A percentile compares a stretch with the other conserved stretches of the same genome.
Conservation (phyloP, 1,140 invertebrate species). For the Tetramorium parvispinum region DNA sequence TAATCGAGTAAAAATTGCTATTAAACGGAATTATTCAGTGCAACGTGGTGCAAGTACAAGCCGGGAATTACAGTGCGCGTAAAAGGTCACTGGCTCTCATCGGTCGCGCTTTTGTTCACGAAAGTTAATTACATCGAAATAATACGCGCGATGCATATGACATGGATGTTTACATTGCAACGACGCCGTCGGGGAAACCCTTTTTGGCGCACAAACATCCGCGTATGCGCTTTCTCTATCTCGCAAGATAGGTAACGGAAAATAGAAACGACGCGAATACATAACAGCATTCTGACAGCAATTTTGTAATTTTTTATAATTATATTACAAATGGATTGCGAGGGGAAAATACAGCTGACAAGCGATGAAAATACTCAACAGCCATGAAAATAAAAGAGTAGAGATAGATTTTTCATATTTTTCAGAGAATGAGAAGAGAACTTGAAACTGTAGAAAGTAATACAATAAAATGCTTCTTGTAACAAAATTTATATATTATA, state of each 20-base stretch:
- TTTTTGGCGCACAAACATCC: conserved; percentile 27
- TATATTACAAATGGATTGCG: background rate
- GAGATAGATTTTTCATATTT: background rate
- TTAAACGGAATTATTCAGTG: conserved; percentile 37
- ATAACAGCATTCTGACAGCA: conserved; percentile 17
- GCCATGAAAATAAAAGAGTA: background rate
- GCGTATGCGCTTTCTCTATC: conserved; percentile 12
- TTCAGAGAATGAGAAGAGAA: background rate
- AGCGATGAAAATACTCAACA: conserved; percentile 16
- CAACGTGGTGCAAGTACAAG: background rate
- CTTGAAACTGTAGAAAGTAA: background rate
- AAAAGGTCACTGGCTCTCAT: conserved; percentile 33
- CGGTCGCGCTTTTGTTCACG: conserved; percentile 36
- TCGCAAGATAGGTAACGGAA: conserved; percentile 22
- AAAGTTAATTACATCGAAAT: conserved; percentile 55
- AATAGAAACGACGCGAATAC: conserved; percentile 12
- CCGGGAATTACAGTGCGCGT: background rate
- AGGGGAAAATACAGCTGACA: background rate
- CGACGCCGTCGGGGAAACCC: background rate
- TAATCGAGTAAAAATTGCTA: conserved; percentile 35
- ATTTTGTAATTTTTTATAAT: conserved; percentile 45
- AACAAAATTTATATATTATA: background rate
- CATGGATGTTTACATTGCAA: conserved; percentile 42
- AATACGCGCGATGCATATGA: conserved; percentile 34
- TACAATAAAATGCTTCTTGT: background rate